Percentiles rank a stretch among this genome's conserved stretches.
phyloP scores from a whole-genome alignment of 2,888 invertebrate genomes.

The Idaea biselata region DNA sequence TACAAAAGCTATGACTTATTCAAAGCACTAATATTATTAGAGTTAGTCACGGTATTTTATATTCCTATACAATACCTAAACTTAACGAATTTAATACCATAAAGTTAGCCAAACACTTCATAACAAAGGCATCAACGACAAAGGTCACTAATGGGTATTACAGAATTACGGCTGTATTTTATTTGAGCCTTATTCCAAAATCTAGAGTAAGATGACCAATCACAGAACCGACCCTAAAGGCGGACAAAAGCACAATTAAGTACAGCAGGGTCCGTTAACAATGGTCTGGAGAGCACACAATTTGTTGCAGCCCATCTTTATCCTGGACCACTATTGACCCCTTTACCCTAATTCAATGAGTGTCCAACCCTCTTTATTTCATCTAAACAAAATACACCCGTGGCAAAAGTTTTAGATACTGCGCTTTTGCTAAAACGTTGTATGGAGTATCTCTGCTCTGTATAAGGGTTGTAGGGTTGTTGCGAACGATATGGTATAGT shows the following conservation, averaged over 20 bases:
- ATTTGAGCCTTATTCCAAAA: conserved; percentile 52
- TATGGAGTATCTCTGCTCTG: conserved; percentile 33
- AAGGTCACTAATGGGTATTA: conserved; percentile 2
- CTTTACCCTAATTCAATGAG: conserved; percentile 75
- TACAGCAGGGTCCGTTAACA: conserved; percentile 74
- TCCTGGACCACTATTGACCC: conserved; percentile 74
- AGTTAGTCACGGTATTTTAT: not conserved
- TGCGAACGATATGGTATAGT: conserved; percentile 28
- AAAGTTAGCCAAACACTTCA: not conserved
- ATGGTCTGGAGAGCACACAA: conserved; percentile 71
- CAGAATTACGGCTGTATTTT: conserved; percentile 37
- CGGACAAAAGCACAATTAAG: conserved; percentile 79
- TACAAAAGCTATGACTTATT: not conserved
- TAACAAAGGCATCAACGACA: not conserved
- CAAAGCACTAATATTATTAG: not conserved
- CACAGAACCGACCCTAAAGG: conserved; percentile 50
- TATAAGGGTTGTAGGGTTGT: conserved; percentile 22
- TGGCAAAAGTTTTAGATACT: conserved; percentile 26
- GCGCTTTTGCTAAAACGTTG: conserved; percentile 19
- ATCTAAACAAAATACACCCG: conserved; percentile 31
- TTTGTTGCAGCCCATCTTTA: conserved; percentile 80
- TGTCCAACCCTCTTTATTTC: conserved; percentile 46
- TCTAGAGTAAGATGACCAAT: conserved; percentile 58
- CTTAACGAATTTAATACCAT: not conserved
- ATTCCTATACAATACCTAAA: not conserved